Evolutionary conservation across 2,888 invertebrate genomes (phyloP).

Genomic region (Calameuta filiformis): DNA sequence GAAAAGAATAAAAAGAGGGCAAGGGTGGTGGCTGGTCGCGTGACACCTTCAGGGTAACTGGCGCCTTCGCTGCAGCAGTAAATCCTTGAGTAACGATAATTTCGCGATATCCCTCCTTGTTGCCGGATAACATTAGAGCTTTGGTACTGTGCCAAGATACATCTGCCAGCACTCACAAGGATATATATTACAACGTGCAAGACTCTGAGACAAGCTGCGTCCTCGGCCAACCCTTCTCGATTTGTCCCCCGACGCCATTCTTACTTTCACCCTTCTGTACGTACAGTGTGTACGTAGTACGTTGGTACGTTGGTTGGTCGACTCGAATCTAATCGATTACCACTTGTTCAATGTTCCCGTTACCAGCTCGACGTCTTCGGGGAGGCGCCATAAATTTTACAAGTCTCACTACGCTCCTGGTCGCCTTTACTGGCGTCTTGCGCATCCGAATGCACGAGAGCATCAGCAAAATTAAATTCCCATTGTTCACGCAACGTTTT

Average conservation of each 20-base stretch:
- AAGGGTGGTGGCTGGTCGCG: constrained; percentile 15
- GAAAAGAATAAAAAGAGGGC: constrained; percentile 20
- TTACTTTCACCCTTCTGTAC: background rate
- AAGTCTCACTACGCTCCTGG: background rate
- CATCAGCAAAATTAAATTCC: constrained; percentile 28
- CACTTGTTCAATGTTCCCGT: background rate
- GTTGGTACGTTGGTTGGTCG: background rate
- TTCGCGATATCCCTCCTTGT: constrained; percentile 39
- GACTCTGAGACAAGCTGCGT: constrained; percentile 1
- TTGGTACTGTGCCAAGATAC: constrained; percentile 55
- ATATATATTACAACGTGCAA: constrained; percentile 12
- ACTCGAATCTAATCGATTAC: background rate
- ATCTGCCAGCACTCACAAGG: constrained; percentile 44
- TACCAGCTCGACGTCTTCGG: background rate
- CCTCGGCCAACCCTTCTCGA: background rate
- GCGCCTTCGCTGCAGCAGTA: constrained; percentile 35
- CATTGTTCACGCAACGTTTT: constrained; percentile 8
- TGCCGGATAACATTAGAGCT: constrained; percentile 56
- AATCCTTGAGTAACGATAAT: constrained; percentile 51
- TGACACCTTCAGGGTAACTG: constrained; percentile 23
- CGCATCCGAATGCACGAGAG: background rate
- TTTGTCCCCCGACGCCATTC: background rate
- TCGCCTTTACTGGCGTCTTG: background rate
- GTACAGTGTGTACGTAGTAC: background rate
- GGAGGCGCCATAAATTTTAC: background rate